These are phyloP conservation scores for Abrostola triplasia DNA, from an alignment of 2,888 invertebrate genomes.

Conservation along the genomic window DNA sequence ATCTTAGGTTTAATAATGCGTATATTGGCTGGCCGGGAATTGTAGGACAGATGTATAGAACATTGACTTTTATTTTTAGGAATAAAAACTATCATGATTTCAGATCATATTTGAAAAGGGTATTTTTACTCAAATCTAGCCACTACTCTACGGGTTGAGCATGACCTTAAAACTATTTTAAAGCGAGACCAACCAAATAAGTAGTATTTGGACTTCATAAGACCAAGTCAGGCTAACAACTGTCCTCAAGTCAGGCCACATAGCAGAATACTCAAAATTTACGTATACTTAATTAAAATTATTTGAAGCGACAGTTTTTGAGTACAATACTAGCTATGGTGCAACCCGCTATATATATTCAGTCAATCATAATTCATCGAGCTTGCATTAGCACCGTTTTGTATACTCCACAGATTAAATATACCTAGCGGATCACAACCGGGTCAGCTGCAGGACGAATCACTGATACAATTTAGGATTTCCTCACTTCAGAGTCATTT, in stretches of 20 bases:
- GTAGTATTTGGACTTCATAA: not conserved
- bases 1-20: conserved; percentile 65
- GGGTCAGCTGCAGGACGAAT: conserved; percentile 70
- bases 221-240: conserved; percentile 16
- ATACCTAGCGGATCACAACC: conserved; percentile 56
- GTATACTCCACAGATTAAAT: conserved; percentile 56
- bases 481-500: conserved; percentile 64
- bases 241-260: conserved; percentile 20
- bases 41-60: conserved; percentile 20
- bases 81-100: not conserved
- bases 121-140: conserved; percentile 9
- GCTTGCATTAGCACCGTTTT: conserved; percentile 66
- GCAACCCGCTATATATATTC: conserved; percentile 61
- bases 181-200: conserved; percentile 19
- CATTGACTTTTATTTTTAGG: not conserved
- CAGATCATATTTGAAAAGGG: conserved; percentile 7
- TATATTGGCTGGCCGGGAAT: conserved; percentile 43
- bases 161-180: conserved; percentile 24
- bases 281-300: conserved; percentile 42
- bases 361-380: conserved; percentile 40
- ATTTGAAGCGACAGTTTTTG: conserved; percentile 47
- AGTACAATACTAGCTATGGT: conserved; percentile 39
- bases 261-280: conserved; percentile 45
- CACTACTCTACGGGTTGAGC: conserved; percentile 22
- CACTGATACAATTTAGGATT: conserved; percentile 70